These are phyloP conservation scores for Mus minutoides DNA, from an alignment of 2,797 vertebrate genomes.

Conservation along the genomic window DNA sequence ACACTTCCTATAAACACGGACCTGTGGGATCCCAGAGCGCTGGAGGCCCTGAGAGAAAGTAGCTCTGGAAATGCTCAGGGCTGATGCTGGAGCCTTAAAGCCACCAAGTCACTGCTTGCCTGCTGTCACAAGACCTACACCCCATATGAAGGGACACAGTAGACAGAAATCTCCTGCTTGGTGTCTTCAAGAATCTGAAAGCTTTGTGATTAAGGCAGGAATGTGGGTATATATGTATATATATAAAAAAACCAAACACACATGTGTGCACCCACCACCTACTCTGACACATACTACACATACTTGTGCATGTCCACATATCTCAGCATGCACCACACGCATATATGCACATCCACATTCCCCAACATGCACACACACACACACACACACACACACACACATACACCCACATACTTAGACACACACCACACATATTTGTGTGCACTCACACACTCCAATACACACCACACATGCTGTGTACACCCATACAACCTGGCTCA, in stretches of 20 bases:
- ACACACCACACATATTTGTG: no score
- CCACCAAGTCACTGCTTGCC: fast-evolving
- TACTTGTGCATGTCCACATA: no score
- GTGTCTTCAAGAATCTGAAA: neutral
- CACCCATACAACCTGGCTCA: no score
- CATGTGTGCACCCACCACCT: neutral
- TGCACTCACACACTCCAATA: neutral
- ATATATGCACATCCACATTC: neutral
- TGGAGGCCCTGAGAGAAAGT: neutral
- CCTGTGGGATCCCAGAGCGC: neutral
- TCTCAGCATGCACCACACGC: neutral
- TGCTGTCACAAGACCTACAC: neutral
- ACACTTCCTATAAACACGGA: slow-evolving; percentile 25
- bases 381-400: no score
- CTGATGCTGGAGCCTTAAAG: neutral
- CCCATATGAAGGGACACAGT: neutral
- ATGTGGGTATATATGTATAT: neutral
- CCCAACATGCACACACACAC: neutral
- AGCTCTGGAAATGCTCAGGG: slow-evolving; percentile 52
- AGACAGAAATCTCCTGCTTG: neutral
- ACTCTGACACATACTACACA: neutral
- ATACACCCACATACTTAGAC: neutral
- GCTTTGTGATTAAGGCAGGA: neutral
- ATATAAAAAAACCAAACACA: neutral
- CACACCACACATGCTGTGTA: neutral